These are phyloP conservation scores for Rambutsinella grinnellia DNA, from an alignment of 2,888 invertebrate species.

Conservation along the genomic window DNA sequence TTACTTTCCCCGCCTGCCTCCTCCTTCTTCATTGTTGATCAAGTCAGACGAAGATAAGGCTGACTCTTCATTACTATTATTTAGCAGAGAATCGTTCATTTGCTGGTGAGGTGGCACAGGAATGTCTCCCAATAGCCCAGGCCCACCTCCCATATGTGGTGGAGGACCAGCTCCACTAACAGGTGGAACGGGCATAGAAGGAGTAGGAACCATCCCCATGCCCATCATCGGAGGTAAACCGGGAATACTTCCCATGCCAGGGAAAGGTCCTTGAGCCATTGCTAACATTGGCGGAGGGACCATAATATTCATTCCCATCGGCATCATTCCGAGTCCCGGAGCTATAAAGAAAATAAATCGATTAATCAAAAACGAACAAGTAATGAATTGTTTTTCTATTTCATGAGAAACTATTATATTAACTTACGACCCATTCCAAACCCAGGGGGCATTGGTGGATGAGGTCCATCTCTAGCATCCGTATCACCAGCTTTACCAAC, in stretches of 20 bases:
- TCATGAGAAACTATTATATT: slow-evolving; percentile 1
- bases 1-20: slow-evolving; percentile 50
- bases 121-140: slow-evolving; percentile 64
- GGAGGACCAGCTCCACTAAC: slow-evolving; percentile 46
- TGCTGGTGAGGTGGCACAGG: slow-evolving; percentile 44
- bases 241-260: slow-evolving; percentile 49
- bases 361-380: neutral
- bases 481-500: slow-evolving; percentile 43
- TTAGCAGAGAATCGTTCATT: slow-evolving; percentile 27
- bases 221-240: slow-evolving; percentile 57
- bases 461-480: slow-evolving; percentile 46
- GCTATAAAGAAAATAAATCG: slow-evolving; percentile 8
- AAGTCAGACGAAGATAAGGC: slow-evolving; percentile 27
- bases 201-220: slow-evolving; percentile 55
- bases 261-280: slow-evolving; percentile 24
- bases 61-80: slow-evolving; percentile 20
- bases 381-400: neutral
- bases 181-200: slow-evolving; percentile 42
- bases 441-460: slow-evolving; percentile 33
- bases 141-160: slow-evolving; percentile 28
- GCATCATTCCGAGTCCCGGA: slow-evolving; percentile 59
- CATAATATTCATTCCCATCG: slow-evolving; percentile 61
- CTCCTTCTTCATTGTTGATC: slow-evolving; percentile 11
- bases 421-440: slow-evolving; percentile 64
- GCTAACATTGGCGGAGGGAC: slow-evolving; percentile 65